phyloP scores from a whole-genome alignment of 2,113 vertebrate genomes.

The Ceyx cyanopectus region DNA sequence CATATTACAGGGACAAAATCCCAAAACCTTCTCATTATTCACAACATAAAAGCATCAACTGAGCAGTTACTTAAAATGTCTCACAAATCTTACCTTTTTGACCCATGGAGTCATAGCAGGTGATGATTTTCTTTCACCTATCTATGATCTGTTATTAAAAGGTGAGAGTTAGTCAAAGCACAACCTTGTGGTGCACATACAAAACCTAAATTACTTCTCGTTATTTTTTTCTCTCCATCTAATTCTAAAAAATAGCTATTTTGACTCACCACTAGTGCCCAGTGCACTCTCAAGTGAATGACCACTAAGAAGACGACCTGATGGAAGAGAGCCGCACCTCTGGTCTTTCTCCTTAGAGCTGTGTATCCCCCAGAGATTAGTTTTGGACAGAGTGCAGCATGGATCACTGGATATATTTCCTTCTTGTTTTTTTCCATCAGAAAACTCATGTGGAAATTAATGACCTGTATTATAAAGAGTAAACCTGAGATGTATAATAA shows the following conservation, averaged over 20 bases:
- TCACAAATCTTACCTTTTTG: slow-evolving; percentile 86
- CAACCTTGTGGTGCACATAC: neutral
- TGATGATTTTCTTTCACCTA: slow-evolving; percentile 82
- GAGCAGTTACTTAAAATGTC: slow-evolving; percentile 83
- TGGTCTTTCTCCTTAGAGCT: slow-evolving; percentile 90
- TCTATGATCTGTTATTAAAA: slow-evolving; percentile 85
- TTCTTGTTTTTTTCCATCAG: slow-evolving; percentile 82
- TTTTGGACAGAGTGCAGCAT: slow-evolving; percentile 89
- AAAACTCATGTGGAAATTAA: slow-evolving; percentile 95
- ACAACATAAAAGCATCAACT: neutral
- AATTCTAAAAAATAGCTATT: neutral
- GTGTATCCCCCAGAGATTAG: slow-evolving; percentile 81
- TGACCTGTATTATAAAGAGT: slow-evolving; percentile 77
- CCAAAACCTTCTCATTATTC: neutral
- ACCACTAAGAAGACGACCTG: slow-evolving; percentile 89
- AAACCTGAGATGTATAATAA: neutral
- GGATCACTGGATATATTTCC: slow-evolving; percentile 76
- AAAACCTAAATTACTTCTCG: neutral
- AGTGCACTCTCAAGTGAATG: slow-evolving; percentile 87
- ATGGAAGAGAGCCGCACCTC: slow-evolving; percentile 86
- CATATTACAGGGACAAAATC: neutral
- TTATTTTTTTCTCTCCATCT: neutral
- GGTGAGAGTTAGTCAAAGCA: neutral
- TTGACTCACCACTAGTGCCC: slow-evolving; percentile 88
- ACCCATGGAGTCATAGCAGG: slow-evolving; percentile 76